A percentile compares a stretch with the other conserved stretches of the same genome.
phyloP scores from a whole-genome alignment of 2,888 invertebrate species.

The Netelia virgata region DNA sequence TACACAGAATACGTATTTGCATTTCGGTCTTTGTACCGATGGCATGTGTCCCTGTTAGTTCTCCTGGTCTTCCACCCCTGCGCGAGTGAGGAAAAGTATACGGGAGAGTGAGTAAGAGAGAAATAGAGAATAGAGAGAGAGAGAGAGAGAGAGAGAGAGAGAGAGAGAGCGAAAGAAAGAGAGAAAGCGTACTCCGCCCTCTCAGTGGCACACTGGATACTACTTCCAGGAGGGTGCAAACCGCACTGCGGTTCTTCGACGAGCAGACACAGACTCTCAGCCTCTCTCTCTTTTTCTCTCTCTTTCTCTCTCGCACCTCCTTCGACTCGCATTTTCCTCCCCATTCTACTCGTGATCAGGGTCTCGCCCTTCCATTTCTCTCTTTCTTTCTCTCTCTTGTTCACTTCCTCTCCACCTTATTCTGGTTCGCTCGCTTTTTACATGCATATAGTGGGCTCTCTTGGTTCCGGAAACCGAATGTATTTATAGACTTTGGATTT shows the following conservation, averaged over 20 bases:
- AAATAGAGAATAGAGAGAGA: constrained; percentile 6
- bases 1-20: constrained; percentile 84
- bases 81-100: constrained; percentile 2
- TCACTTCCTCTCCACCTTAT: constrained; percentile 66
- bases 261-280: constrained; percentile 63
- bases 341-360: constrained; percentile 43
- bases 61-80: constrained; percentile 31
- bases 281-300: constrained; percentile 37
- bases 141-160: not conserved
- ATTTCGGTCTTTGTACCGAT: constrained; percentile 83
- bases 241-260: constrained; percentile 78
- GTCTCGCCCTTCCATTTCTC: not conserved
- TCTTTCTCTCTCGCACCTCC: constrained; percentile 24
- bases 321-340: constrained; percentile 37
- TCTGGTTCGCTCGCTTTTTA: not conserved
- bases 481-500: constrained; percentile 77
- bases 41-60: constrained; percentile 73
- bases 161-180: constrained; percentile 10
- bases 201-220: constrained; percentile 70
- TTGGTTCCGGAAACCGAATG: constrained; percentile 68
- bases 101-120: not conserved
- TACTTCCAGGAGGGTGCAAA: constrained; percentile 78
- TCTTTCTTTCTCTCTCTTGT: constrained; percentile 21
- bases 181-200: constrained; percentile 63
- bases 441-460: constrained; percentile 47